phyloP scores from a whole-genome alignment of 2,888 invertebrate species.

The Eupithecia insigniata region DNA sequence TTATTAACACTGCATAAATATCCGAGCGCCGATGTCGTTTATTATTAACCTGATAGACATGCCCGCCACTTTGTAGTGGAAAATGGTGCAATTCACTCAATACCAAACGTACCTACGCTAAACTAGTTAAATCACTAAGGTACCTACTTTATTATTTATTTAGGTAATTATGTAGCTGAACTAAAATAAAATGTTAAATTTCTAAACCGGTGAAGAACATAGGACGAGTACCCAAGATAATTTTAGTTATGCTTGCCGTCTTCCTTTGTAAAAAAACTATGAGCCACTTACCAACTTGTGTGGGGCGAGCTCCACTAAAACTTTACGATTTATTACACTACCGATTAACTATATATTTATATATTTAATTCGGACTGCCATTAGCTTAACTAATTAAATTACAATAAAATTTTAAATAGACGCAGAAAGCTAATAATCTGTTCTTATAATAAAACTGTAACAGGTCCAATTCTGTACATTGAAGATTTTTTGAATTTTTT shows the following conservation, averaged over 20 bases:
- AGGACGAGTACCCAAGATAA: background rate
- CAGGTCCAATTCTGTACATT: too few relatives aligned
- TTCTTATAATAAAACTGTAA: too few relatives aligned
- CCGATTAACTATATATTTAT: too few relatives aligned
- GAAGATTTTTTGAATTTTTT: too few relatives aligned
- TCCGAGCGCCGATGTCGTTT: slow-evolving; percentile 15
- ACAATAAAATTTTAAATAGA: too few relatives aligned
- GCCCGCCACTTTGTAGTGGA: background rate
- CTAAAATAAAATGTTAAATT: background rate
- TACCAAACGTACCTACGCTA: background rate
- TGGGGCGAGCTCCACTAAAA: too few relatives aligned
- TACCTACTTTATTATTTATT: background rate
- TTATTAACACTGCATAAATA: slow-evolving; percentile 36
- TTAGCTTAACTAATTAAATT: too few relatives aligned
- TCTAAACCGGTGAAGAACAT: background rate
- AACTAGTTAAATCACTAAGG: too few relatives aligned
- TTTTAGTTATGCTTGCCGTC: background rate
- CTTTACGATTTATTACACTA: too few relatives aligned
- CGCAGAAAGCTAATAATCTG: too few relatives aligned
- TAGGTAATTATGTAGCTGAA: background rate
- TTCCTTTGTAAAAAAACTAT: background rate
- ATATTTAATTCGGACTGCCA: too few relatives aligned
- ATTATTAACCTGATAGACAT: slow-evolving; percentile 11
- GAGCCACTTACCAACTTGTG: background rate
- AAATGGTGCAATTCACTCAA: background rate